phyloP scores from a whole-genome alignment of 2,888 invertebrate species.

The Cantharis flavilabris region DNA sequence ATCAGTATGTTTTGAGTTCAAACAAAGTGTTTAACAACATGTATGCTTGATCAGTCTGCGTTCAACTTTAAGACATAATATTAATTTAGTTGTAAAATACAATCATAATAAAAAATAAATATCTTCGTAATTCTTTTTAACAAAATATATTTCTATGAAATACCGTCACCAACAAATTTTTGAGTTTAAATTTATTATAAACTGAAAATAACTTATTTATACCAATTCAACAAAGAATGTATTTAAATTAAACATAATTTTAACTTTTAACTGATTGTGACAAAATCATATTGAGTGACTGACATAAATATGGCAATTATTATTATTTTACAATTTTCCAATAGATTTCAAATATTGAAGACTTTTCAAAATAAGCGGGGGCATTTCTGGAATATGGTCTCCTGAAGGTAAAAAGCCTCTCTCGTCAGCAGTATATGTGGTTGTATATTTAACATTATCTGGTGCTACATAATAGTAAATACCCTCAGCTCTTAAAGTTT shows the following conservation, averaged over 20 bases:
- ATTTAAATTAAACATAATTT: not conserved
- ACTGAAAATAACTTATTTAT: not conserved
- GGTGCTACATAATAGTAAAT: constrained; percentile 71
- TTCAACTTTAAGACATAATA: no score
- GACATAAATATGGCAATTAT: not conserved
- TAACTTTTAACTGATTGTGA: not conserved
- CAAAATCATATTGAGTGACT: not conserved
- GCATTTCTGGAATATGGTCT: constrained; percentile 56
- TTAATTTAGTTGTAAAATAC: no score
- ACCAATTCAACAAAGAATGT: not conserved
- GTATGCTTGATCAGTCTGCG: no score
- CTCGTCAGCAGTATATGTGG: constrained; percentile 66
- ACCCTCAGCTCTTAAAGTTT: constrained; percentile 66
- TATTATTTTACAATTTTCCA: constrained; percentile 3
- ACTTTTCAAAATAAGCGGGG: constrained; percentile 42
- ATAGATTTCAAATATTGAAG: constrained; percentile 32
- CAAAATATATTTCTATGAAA: not conserved
- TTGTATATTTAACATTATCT: constrained; percentile 62
- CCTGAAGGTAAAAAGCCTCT: constrained; percentile 63
- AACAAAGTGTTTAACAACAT: no score
- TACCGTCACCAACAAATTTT: not conserved
- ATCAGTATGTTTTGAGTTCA: no score
- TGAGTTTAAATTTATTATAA: not conserved
- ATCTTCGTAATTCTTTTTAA: not conserved
- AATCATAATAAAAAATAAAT: not conserved